Conservation (phyloP, 1,140 invertebrate genomes). For the Neuroterus valhalla region DNA sequence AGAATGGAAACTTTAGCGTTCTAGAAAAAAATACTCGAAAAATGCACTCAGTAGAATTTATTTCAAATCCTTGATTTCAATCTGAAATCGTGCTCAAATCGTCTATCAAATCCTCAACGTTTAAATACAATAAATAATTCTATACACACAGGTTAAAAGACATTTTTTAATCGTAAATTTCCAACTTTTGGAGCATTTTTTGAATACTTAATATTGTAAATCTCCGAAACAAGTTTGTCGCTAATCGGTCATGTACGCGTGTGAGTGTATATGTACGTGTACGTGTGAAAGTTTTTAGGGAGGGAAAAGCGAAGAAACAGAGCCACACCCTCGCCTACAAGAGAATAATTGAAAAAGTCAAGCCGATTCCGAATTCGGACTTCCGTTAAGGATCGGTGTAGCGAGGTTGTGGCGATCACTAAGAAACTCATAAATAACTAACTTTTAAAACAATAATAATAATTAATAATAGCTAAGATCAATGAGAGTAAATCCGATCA, state of each 20-base stretch:
- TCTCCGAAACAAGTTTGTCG: conserved; percentile 3
- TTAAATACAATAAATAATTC: not conserved
- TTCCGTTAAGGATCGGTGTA: conserved; percentile 32
- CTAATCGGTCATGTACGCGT: conserved; percentile 43
- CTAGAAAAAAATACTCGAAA: not conserved
- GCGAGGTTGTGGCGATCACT: conserved; percentile 66
- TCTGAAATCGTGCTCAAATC: not conserved
- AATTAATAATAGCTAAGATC: conserved; percentile 54
- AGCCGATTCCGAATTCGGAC: conserved; percentile 17
- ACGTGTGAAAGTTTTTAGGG: conserved; percentile 39
- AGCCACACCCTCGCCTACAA: conserved; percentile 63
- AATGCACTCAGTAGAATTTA: not conserved
- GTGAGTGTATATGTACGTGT: conserved; percentile 50
- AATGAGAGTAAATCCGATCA: conserved; percentile 35
- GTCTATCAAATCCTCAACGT: too few relatives aligned
- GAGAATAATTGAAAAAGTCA: conserved; percentile 29
- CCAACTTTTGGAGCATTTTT: conserved; percentile 1
- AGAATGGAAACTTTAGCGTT: not conserved
- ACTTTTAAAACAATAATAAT: conserved; percentile 67
- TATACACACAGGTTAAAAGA: not conserved
- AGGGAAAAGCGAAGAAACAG: conserved; percentile 62
- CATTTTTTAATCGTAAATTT: not conserved
- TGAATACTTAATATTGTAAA: not conserved
- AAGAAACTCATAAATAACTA: conserved; percentile 70
- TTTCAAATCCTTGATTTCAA: not conserved